A percentile compares a stretch with the other conserved stretches of the same genome.
These are phyloP conservation scores for Macquaria australasica DNA, from an alignment of 2,113 vertebrate species.

Conservation along the genomic window DNA sequence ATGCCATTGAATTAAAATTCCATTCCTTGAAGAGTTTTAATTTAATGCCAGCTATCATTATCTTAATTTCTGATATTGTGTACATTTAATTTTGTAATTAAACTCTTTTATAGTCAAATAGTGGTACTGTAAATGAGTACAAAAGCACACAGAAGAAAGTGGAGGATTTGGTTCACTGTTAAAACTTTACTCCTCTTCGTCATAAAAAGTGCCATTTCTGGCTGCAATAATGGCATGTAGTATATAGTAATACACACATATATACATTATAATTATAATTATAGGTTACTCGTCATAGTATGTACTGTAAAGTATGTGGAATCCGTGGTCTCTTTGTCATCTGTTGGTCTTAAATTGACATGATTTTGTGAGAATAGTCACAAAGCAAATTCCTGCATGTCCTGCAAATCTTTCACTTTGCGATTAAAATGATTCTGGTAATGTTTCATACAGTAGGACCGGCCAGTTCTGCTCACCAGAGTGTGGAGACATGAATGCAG, in stretches of 20 bases:
- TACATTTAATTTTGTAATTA: not conserved
- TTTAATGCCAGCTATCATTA: not conserved
- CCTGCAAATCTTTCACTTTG: not conserved
- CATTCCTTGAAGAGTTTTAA: not conserved
- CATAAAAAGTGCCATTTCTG: not conserved
- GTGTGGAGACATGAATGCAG: conserved; percentile 79
- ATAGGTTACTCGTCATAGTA: not conserved
- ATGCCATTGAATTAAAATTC: not conserved
- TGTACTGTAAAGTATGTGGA: not conserved
- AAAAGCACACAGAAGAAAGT: not conserved
- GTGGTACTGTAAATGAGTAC: not conserved
- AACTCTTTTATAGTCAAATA: not conserved
- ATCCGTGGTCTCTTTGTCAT: not conserved
- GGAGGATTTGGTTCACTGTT: not conserved
- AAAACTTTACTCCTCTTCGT: not conserved
- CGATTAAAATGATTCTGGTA: not conserved
- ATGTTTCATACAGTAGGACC: not conserved
- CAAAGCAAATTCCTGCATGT: not conserved
- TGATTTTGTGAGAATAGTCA: not conserved
- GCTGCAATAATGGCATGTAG: not conserved
- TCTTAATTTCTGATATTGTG: not conserved
- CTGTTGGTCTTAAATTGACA: not conserved
- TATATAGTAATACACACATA: not conserved
- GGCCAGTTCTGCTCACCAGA: conserved; percentile 68
- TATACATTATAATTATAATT: not conserved